Conservation (phyloP, 2,888 invertebrate species). For the Platypus cylindrus region DNA sequence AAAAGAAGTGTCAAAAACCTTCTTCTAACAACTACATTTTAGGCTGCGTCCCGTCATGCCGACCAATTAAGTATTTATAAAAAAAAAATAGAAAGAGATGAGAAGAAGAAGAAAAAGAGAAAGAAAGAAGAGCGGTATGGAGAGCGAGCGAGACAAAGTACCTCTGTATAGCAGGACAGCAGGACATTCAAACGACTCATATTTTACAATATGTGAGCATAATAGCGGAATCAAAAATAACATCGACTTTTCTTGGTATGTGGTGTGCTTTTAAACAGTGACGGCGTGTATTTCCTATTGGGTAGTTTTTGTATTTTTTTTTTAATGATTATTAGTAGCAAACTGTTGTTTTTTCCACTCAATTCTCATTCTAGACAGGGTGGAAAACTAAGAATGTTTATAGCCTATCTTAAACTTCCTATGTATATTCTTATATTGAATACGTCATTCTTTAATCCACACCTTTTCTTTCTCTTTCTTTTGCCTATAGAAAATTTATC, state of each 20-base stretch:
- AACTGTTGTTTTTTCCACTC: too few relatives aligned
- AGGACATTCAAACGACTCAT: constrained; percentile 15
- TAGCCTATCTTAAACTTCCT: too few relatives aligned
- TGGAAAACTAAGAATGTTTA: too few relatives aligned
- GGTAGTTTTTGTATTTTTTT: too few relatives aligned
- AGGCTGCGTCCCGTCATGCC: constrained; percentile 9
- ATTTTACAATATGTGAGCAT: constrained; percentile 15
- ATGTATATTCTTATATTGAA: too few relatives aligned
- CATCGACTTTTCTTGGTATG: constrained; percentile 9
- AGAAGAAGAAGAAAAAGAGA: constrained; percentile 4
- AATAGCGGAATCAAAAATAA: constrained; percentile 13
- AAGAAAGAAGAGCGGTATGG: constrained; percentile 8
- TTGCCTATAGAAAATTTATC: too few relatives aligned
- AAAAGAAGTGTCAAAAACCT: constrained; percentile 15
- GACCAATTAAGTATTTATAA: constrained; percentile 10
- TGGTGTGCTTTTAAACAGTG: constrained; percentile 8
- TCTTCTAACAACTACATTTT: constrained; percentile 15
- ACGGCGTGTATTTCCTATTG: constrained; percentile 6
- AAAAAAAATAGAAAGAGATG: not conserved
- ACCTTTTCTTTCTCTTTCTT: too few relatives aligned
- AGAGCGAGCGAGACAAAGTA: too few relatives aligned
- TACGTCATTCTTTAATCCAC: too few relatives aligned
- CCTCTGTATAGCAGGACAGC: constrained; percentile 10
- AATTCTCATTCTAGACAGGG: too few relatives aligned
- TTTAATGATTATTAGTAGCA: too few relatives aligned